Percentiles rank a stretch among this genome's conserved stretches.
These are phyloP conservation scores for Bos indicus DNA, from an alignment of 2,113 vertebrate genomes.

Conservation along the genomic window DNA sequence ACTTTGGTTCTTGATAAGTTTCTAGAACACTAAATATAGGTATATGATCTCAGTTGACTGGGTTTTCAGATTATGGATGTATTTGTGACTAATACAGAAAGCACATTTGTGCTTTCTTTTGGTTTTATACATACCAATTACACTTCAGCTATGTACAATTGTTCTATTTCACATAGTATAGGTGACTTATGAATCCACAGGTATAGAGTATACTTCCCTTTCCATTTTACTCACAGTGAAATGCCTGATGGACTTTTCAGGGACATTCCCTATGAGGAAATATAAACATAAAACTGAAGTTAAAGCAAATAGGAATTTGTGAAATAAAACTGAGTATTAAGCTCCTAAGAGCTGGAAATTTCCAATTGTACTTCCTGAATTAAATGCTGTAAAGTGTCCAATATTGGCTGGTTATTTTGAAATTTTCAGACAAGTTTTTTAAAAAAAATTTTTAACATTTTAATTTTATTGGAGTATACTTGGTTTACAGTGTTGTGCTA, in stretches of 20 bases:
- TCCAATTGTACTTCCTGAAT: background rate
- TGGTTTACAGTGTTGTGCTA: background rate
- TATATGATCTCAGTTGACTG: background rate
- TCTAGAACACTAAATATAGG: background rate
- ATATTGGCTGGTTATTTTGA: background rate
- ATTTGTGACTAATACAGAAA: background rate
- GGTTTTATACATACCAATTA: background rate
- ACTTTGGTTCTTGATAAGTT: background rate
- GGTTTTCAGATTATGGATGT: background rate
- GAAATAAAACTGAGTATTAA: background rate
- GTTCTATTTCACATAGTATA: background rate
- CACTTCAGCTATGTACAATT: background rate
- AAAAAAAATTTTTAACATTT: background rate
- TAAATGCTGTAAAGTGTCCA: background rate
- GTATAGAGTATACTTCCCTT: background rate
- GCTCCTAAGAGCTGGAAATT: background rate
- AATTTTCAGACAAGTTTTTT: background rate
- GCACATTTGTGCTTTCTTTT: background rate
- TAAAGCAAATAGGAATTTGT: background rate
- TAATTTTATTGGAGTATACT: background rate
- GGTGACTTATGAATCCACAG: background rate
- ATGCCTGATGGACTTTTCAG: background rate
- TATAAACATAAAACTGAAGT: background rate
- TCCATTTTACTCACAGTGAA: background rate
- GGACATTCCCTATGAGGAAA: background rate